Evolutionary conservation across 2,888 invertebrate genomes (phyloP), one percentile per base, ranked within the genome.

Genomic region (Bombylius major): DNA sequence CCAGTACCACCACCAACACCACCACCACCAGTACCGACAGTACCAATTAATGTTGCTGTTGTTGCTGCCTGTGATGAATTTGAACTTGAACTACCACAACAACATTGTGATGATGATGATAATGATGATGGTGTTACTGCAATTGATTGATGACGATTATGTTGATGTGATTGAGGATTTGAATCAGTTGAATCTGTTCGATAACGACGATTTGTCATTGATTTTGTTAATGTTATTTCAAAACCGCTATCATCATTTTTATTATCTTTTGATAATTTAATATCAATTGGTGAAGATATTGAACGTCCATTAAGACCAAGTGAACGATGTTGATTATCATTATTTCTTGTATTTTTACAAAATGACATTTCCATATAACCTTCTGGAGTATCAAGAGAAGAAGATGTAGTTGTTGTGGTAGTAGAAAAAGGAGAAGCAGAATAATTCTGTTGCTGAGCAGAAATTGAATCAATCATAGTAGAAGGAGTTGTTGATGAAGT

Each of bases 341-440:
- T 23, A 32, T 56, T 23, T 23, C 23, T 1, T 23, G 56, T 59
- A 56, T 65, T 69, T 56, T 70, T 69, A 12, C 66, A 66, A 71
- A 75, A 81, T 47, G 77, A 77, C 84, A 84, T 84, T 65, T 83
- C 83, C 45, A 84, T 81, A 66, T 84, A 84, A 39, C 82, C 83
- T 49, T 82, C 82, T 4, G 76, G 76, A 1, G 77, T 72, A 50
- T 70, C 73, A 52, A 68, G 66, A 48, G 67, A 65, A 48, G 67
- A 65, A 23, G 23, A 23, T 23, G 23, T 23, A 23, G 23, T 23
- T 1, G 23, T 23, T 23, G 23, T 23, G 23, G 23, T 3, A 23
- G 23, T 23, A 23, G n/a, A n/a, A n/a, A 23, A 23, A 23, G 23
- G 23, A 23, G 23, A 23, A 23, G 23, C 23, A 23, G 23, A 3